Conservation (phyloP, 2,797 vertebrate species). For the Pelobates cultripes region DNA sequence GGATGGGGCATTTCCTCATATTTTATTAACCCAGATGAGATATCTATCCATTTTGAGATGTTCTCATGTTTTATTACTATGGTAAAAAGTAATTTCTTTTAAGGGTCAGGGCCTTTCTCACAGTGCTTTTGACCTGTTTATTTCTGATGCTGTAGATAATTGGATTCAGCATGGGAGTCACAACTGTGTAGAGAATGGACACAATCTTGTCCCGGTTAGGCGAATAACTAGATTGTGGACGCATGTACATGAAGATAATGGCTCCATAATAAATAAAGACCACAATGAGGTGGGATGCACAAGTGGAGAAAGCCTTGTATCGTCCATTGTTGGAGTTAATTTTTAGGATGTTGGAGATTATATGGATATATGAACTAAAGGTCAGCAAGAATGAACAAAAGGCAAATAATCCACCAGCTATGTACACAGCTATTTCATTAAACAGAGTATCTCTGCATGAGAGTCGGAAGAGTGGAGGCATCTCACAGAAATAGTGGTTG, state of each 20-base stretch:
- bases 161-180: slow-evolving; percentile 34
- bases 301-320: slow-evolving; percentile 24
- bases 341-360: slow-evolving; percentile 11
- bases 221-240: slow-evolving; percentile 4
- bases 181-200: slow-evolving; percentile 31
- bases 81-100: background rate
- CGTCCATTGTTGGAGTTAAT: background rate
- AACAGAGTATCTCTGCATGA: slow-evolving; percentile 24
- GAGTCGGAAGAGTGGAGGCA: slow-evolving; percentile 11
- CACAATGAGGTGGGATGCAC: slow-evolving; percentile 21
- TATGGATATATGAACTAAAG: slow-evolving; percentile 17
- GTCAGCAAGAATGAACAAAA: slow-evolving; percentile 16
- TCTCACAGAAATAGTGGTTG: slow-evolving; percentile 34
- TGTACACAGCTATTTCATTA: slow-evolving; percentile 17
- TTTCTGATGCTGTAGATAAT: slow-evolving; percentile 44
- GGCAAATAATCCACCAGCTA: slow-evolving; percentile 15
- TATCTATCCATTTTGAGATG: no score
- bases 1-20: no score
- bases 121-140: slow-evolving; percentile 12
- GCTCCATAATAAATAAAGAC: slow-evolving; percentile 30
- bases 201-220: background rate
- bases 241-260: slow-evolving; percentile 31
- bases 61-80: no score
- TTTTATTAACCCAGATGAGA: no score
- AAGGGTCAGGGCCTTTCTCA: slow-evolving; percentile 1